These are phyloP conservation scores for Drosophila suzukii DNA, from an alignment of 1,140 invertebrate genomes.

Conservation along the genomic window DNA sequence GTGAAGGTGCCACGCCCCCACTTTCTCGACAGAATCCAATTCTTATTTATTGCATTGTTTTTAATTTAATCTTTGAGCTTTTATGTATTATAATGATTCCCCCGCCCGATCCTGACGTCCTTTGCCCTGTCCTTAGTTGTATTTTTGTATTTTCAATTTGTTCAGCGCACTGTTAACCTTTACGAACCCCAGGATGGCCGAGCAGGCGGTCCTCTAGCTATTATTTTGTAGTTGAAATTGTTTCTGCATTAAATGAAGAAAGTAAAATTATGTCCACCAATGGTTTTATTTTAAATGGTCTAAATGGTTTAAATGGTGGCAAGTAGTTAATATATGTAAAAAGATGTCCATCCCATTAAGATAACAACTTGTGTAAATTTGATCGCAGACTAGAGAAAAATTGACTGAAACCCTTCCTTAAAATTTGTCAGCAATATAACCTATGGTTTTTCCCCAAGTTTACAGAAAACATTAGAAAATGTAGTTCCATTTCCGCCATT, in stretches of 20 bases:
- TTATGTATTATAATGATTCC: constrained; percentile 64
- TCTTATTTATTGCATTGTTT: constrained; percentile 79
- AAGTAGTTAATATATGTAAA: too few relatives aligned
- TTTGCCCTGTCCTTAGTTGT: constrained; percentile 43
- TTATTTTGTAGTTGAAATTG: constrained; percentile 76
- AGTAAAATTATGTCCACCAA: constrained; percentile 18
- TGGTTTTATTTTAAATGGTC: background rate
- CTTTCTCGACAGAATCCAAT: constrained; percentile 5
- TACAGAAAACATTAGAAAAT: background rate
- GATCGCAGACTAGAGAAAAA: too few relatives aligned
- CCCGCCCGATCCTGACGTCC: constrained; percentile 14
- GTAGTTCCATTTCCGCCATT: background rate
- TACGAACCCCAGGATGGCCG: constrained; percentile 44
- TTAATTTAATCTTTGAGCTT: constrained; percentile 63
- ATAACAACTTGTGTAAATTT: too few relatives aligned
- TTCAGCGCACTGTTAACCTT: constrained; percentile 76
- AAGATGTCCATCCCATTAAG: too few relatives aligned
- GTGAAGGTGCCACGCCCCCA: constrained; percentile 18
- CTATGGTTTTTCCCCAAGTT: background rate
- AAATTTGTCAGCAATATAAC: background rate
- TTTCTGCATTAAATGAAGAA: constrained; percentile 75
- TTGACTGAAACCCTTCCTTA: too few relatives aligned
- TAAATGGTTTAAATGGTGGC: too few relatives aligned
- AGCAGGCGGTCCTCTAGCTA: constrained; percentile 63
- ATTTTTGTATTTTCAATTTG: constrained; percentile 68